Conservation (phyloP, 2,888 invertebrate genomes). For the Troglohyphantes excavatus region DNA sequence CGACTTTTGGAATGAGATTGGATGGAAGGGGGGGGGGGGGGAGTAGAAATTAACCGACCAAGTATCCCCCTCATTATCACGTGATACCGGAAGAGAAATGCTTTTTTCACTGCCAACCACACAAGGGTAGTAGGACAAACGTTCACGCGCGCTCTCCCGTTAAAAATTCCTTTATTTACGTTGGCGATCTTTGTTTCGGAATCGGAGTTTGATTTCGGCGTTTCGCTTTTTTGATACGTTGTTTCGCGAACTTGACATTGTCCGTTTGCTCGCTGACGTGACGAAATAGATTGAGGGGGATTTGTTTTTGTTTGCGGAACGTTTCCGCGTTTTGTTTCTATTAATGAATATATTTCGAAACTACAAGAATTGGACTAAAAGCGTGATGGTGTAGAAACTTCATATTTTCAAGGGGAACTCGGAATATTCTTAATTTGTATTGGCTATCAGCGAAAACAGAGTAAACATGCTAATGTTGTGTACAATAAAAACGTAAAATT, state of each 20-base stretch:
- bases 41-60: slow-evolving; percentile 2
- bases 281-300: background rate
- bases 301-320: background rate
- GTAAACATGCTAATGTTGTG: too few species aligned
- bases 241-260: slow-evolving; percentile 7
- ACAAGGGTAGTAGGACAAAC: slow-evolving; percentile 76
- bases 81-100: slow-evolving; percentile 67
- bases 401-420: too few species aligned
- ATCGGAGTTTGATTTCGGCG: slow-evolving; percentile 2
- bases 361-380: too few species aligned
- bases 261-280: background rate
- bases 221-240: slow-evolving; percentile 20
- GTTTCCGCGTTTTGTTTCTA: background rate
- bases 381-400: too few species aligned
- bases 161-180: slow-evolving; percentile 64
- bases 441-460: too few species aligned
- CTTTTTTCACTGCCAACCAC: slow-evolving; percentile 53
- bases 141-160: slow-evolving; percentile 66
- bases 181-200: slow-evolving; percentile 47
- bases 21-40: background rate
- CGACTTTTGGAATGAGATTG: background rate
- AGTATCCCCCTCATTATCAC: slow-evolving; percentile 18
- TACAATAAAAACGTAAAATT: too few species aligned
- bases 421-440: too few species aligned
- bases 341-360: background rate